phyloP scores from a whole-genome alignment of 2,888 invertebrate species.

The Pocota personata region DNA sequence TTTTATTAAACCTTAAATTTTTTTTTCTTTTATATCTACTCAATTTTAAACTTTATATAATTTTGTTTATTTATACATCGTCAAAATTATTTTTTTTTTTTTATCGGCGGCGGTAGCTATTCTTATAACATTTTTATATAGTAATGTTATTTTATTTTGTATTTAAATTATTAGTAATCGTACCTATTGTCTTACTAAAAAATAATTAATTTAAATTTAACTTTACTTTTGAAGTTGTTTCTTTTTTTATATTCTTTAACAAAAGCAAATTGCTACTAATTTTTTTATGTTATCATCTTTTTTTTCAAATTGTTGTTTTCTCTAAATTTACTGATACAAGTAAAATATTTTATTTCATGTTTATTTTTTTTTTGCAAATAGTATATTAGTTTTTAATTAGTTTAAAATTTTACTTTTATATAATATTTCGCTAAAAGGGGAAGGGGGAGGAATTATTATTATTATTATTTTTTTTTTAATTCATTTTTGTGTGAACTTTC shows the following conservation, averaged over 20 bases:
- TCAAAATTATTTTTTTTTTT: conserved; percentile 62
- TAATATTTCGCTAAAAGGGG: conserved; percentile 76
- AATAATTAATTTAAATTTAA: conserved; percentile 68
- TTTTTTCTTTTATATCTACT: conserved; percentile 60
- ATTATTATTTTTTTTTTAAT: conserved; percentile 49
- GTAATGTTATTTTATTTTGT: conserved; percentile 46
- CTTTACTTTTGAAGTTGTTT: conserved; percentile 61
- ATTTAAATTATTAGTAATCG: conserved; percentile 63
- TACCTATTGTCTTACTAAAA: conserved; percentile 71
- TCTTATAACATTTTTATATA: conserved; percentile 58
- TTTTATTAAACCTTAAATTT: conserved; percentile 42
- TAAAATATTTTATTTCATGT: conserved; percentile 31
- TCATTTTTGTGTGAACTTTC: conserved; percentile 71
- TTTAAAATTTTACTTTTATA: conserved; percentile 69
- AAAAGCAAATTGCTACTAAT: conserved; percentile 66
- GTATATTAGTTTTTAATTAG: conserved; percentile 54
- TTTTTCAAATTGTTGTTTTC: conserved; percentile 34
- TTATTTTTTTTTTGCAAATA: conserved; percentile 40
- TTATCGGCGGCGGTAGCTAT: conserved; percentile 72
- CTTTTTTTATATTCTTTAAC: conserved; percentile 27
- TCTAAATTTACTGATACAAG: conserved; percentile 60
- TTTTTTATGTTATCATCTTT: conserved; percentile 30
- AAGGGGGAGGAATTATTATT: conserved; percentile 71
- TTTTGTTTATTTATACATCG: conserved; percentile 69
- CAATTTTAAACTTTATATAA: conserved; percentile 63